A percentile compares a stretch with the other conserved stretches of the same genome.
Conservation (phyloP, 2,113 vertebrate species). For the Mellivora capensis region DNA sequence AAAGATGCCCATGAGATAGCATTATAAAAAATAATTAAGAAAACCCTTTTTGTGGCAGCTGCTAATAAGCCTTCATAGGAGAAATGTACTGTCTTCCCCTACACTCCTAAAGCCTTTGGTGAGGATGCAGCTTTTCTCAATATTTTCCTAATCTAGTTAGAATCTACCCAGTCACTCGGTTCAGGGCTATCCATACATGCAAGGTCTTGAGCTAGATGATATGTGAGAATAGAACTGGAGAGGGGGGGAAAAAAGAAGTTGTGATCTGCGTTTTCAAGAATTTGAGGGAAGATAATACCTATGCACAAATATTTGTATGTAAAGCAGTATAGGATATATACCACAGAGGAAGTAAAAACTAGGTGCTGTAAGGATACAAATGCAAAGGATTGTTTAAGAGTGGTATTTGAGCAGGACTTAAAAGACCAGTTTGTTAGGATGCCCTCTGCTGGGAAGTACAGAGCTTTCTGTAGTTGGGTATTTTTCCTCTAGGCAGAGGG, state of each 20-base stretch:
- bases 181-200: neutral
- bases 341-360: neutral
- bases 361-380: neutral
- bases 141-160: neutral
- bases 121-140: neutral
- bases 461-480: neutral
- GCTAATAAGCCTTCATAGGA: neutral
- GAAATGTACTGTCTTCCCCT: neutral
- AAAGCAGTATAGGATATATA: neutral
- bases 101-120: neutral
- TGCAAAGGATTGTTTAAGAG: neutral
- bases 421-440: neutral
- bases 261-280: neutral
- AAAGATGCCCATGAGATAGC: slow-evolving; percentile 47
- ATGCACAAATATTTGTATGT: neutral
- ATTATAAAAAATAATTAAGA: slow-evolving; percentile 47
- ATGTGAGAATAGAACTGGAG: neutral
- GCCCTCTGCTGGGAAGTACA: neutral
- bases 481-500: neutral
- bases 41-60: neutral
- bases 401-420: neutral
- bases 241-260: neutral
- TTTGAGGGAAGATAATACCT: neutral
- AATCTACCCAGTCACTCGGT: neutral
- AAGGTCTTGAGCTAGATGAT: neutral